These are phyloP conservation scores for Podarcis lilfordi DNA, from an alignment of 2,797 vertebrate genomes.

Conservation along the genomic window DNA sequence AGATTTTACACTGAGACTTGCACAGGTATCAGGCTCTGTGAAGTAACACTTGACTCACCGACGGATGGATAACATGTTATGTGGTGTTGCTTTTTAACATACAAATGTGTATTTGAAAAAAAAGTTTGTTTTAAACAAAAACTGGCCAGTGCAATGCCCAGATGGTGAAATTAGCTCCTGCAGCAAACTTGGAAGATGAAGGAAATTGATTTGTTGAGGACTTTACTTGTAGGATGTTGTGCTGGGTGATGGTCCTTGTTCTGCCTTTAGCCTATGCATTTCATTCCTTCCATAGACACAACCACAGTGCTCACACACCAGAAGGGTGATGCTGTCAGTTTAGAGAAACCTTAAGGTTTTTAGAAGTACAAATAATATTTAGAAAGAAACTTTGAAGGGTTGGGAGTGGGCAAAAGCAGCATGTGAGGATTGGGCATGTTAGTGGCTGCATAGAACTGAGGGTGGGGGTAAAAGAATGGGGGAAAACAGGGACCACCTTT, in stretches of 20 bases:
- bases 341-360: too few species aligned
- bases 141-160: constrained; percentile 16
- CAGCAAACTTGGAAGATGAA: constrained; percentile 29
- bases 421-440: too few species aligned
- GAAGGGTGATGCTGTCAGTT: too few species aligned
- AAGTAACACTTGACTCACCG: neutral
- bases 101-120: neutral
- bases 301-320: too few species aligned
- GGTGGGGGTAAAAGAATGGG: too few species aligned
- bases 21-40: neutral
- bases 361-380: too few species aligned
- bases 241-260: neutral
- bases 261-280: neutral
- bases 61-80: neutral
- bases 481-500: too few species aligned
- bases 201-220: constrained; percentile 37
- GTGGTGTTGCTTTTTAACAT: neutral
- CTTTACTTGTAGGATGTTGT: constrained; percentile 11
- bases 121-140: constrained; percentile 32
- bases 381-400: too few species aligned
- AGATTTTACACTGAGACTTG: neutral
- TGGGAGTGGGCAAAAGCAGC: too few species aligned
- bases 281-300: too few species aligned
- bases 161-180: constrained; percentile 57
- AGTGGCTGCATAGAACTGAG: too few species aligned